Evolutionary conservation across 1,140 invertebrate genomes (phyloP).

Genomic region (Heliconius nattereri): DNA sequence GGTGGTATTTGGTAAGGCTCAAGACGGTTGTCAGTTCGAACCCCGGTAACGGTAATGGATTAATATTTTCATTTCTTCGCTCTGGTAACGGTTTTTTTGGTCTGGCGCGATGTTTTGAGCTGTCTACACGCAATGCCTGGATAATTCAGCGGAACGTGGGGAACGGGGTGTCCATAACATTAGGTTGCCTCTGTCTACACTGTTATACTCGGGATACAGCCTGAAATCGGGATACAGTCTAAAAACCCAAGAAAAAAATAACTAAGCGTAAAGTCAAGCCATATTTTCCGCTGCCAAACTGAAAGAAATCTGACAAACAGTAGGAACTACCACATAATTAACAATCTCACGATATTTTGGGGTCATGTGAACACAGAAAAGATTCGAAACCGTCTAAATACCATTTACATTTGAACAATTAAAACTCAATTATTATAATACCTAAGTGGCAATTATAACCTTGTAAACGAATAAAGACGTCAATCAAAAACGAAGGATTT

Average conservation of each 20-base stretch:
- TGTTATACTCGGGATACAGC: neutral
- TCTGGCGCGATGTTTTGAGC: neutral
- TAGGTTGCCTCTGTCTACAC: neutral
- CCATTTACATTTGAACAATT: neutral
- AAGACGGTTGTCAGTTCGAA: too few relatives aligned
- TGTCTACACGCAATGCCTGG: neutral
- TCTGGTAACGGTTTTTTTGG: neutral
- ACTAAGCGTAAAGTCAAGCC: too few relatives aligned
- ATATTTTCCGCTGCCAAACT: neutral
- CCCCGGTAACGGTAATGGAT: too few relatives aligned
- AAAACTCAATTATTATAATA: conserved; percentile 8
- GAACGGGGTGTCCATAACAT: neutral
- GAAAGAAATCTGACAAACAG: neutral
- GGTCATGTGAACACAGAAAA: neutral
- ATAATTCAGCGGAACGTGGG: neutral
- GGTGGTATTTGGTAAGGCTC: too few relatives aligned
- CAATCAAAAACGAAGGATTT: neutral
- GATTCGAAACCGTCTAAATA: conserved; percentile 3
- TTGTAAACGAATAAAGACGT: neutral
- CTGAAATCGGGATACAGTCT: neutral
- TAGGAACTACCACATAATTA: neutral
- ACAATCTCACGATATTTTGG: neutral
- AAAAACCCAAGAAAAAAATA: neutral
- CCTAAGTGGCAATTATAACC: neutral
- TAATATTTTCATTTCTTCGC: neutral